Evolutionary conservation across 2,113 vertebrate genomes (phyloP).

Genomic region (Ictidomys tridecemlineatus): DNA sequence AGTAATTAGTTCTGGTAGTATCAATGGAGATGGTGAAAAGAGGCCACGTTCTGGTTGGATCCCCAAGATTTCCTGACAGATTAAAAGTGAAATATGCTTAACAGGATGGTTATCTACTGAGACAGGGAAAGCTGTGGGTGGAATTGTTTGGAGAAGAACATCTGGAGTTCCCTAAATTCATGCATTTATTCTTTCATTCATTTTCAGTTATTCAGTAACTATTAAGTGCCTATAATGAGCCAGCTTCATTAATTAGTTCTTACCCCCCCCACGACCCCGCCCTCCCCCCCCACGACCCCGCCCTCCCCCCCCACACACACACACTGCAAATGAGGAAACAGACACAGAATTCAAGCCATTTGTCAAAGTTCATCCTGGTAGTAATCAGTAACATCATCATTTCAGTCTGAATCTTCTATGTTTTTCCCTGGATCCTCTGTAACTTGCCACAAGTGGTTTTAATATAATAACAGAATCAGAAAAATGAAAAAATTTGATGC

Average conservation of each 20-base stretch:
- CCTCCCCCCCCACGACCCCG: too few relatives aligned
- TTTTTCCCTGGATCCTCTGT: not conserved
- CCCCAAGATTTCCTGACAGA: not conserved
- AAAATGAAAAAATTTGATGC: not conserved
- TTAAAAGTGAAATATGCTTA: not conserved
- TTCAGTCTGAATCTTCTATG: not conserved
- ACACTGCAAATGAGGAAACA: not conserved
- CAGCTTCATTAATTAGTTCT: not conserved
- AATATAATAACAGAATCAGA: not conserved
- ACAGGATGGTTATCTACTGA: not conserved
- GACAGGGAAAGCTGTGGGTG: not conserved
- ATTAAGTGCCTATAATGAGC: not conserved
- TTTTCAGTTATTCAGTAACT: not conserved
- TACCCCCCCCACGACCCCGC: too few relatives aligned
- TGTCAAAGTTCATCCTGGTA: not conserved
- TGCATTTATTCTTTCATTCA: not conserved
- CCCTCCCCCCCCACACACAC: not conserved
- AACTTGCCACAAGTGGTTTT: not conserved
- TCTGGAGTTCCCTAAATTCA: not conserved
- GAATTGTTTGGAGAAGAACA: not conserved
- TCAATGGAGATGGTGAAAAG: not conserved
- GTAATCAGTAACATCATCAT: not conserved
- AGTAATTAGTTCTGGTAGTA: not conserved
- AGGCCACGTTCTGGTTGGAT: not conserved
- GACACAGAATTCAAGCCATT: not conserved